These are phyloP conservation scores for Hucho hucho DNA, from an alignment of 2,113 vertebrate genomes.

Conservation along the genomic window DNA sequence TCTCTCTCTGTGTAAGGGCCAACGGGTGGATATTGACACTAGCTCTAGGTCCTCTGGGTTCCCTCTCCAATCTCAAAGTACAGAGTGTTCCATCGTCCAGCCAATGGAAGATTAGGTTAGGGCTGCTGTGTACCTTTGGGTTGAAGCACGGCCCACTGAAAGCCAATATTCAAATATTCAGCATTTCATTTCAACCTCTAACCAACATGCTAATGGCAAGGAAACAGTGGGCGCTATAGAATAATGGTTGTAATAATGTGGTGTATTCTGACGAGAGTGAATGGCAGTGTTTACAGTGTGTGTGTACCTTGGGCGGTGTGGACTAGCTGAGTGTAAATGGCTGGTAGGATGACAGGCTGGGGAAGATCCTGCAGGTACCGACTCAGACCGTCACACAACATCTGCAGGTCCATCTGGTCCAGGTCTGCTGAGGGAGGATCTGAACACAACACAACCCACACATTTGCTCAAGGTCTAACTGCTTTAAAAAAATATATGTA, in stretches of 20 bases:
- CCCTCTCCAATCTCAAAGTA: conserved; percentile 18
- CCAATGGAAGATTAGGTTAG: conserved; percentile 22
- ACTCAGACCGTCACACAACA: conserved; percentile 86
- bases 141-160: background rate
- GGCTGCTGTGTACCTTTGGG: conserved; percentile 14
- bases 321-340: conserved; percentile 84
- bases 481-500: no score
- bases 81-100: conserved; percentile 37
- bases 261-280: background rate
- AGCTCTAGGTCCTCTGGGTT: conserved; percentile 28
- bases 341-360: conserved; percentile 87
- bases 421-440: conserved; percentile 80
- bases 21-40: conserved; percentile 7
- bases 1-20: background rate
- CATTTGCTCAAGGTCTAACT: no score
- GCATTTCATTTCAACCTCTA: background rate
- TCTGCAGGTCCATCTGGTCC: conserved; percentile 84
- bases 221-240: background rate
- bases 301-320: conserved; percentile 85
- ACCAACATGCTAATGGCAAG: background rate
- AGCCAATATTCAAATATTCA: conserved; percentile 2
- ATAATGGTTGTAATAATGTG: no score
- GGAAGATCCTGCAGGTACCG: conserved; percentile 92
- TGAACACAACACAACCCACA: conserved; percentile 46
- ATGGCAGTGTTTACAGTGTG: background rate